A percentile compares a stretch with the other conserved stretches of the same genome.
Evolutionary conservation across 2,113 vertebrate genomes (phyloP).

Genomic region (Dissostichus mawsoni): DNA sequence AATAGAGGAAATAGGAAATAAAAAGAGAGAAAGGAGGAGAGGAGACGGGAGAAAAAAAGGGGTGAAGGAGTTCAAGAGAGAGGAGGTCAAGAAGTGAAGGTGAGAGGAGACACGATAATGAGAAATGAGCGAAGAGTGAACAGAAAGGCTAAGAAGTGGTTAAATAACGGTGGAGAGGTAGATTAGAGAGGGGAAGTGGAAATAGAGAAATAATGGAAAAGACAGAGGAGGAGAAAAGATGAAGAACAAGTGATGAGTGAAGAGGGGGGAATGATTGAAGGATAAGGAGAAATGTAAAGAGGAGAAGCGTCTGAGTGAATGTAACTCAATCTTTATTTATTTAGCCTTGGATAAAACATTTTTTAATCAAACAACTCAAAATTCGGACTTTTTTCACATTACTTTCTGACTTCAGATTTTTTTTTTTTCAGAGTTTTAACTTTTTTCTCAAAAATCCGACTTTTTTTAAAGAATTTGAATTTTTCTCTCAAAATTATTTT

Average conservation of each 20-base stretch:
- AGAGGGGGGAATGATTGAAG: not conserved
- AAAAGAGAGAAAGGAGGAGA: not conserved
- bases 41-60: not conserved
- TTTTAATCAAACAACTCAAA: too few species aligned
- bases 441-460: too few species aligned
- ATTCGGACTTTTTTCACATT: too few species aligned
- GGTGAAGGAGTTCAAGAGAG: not conserved
- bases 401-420: too few species aligned
- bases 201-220: conserved; percentile 1
- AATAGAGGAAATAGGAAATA: not conserved
- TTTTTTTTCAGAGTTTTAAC: too few species aligned
- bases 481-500: too few species aligned
- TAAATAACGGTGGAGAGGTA: not conserved
- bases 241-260: not conserved
- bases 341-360: too few species aligned
- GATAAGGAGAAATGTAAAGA: not conserved
- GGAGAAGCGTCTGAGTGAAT: too few species aligned
- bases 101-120: not conserved
- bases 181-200: not conserved
- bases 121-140: not conserved
- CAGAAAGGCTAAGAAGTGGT: not conserved
- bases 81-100: not conserved
- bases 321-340: too few species aligned
- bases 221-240: not conserved
- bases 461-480: too few species aligned